Evolutionary conservation across 2,113 vertebrate genomes (phyloP), one percentile per base, ranked within the genome.

Genomic region (Pteruthius melanotis): DNA sequence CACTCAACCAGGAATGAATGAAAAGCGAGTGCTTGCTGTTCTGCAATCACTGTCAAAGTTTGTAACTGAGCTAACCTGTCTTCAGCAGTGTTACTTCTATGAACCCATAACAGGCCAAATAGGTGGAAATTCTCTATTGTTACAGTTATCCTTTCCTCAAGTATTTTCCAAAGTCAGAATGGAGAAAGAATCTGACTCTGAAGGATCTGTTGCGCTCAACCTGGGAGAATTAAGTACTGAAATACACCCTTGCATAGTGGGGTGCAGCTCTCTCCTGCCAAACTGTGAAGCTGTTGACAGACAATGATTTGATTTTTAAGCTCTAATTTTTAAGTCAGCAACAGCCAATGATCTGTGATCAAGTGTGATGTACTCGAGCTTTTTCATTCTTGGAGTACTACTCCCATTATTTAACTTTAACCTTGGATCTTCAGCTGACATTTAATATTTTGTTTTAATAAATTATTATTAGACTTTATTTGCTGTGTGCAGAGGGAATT

Each of bases 401-500:
- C 50, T 80, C 31, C 27, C 57, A 87, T 13, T 72, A 69, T 65
- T 94, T 81, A 77, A 52, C 35, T 81, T 84, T 30, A 83, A 78
- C 60, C 66, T 93, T 92, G 74, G 47, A 66, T 92, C 64, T 94
- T 89, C 82, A 76, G 45, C 39, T 92, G 92, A 44, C 85, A 81
- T 86, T 78, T 86, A 95, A 83, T 7, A 66, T 94, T 95, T 88
- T 83, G 47, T 75, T 95, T 96, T 94, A 93, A 88, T 90, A 89
- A 90, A 90, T 95, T 93, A 95, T 92, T 96, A 90, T 94, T 93
- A 83, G 75, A 56, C 75, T 78, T 86, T 74, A 88, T 90, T 96
- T 90, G 60, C 93, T 94, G n/a, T 53, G 64, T 90, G 83, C 47
- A 86, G 68, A 86, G 90, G 75, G 94, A 96, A 94, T 95, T 96